Conservation (phyloP, 2,797 vertebrate genomes). For the Parauchenoglanis ngamensis region DNA sequence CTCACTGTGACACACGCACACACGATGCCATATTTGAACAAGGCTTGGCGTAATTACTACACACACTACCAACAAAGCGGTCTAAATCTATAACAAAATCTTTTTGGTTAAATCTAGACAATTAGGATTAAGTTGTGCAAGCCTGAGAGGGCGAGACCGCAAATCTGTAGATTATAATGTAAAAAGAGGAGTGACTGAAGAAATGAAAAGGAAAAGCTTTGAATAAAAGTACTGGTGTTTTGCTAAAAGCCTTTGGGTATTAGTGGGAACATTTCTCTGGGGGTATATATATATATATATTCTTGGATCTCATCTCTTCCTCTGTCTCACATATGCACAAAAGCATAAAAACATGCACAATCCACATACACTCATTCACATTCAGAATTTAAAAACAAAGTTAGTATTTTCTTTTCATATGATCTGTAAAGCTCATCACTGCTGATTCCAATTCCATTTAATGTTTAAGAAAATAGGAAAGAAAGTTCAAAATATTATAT, state of each 20-base stretch:
- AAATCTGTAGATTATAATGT: not conserved
- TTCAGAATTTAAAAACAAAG: not conserved
- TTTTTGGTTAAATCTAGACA: not conserved
- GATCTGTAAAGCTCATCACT: not conserved
- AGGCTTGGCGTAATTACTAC: not conserved
- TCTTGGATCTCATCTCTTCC: not conserved
- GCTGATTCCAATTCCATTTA: not conserved
- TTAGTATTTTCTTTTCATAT: not conserved
- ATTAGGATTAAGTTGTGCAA: not conserved
- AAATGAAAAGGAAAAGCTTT: constrained; percentile 12
- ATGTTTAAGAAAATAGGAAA: not conserved
- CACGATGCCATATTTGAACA: not conserved
- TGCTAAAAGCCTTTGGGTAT: not conserved
- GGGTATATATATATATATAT: not conserved
- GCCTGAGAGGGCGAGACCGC: not conserved
- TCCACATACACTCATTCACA: not conserved
- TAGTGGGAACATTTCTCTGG: not conserved
- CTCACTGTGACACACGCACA: not conserved
- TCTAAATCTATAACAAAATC: not conserved
- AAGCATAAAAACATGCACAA: not conserved
- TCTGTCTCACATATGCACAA: not conserved
- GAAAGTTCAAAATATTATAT: not conserved
- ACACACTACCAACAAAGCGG: not conserved
- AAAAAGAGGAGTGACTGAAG: constrained; percentile 22
- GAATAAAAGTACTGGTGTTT: not conserved